phyloP scores from a whole-genome alignment of 2,797 vertebrate genomes.

The Peromyscus aztecus region DNA sequence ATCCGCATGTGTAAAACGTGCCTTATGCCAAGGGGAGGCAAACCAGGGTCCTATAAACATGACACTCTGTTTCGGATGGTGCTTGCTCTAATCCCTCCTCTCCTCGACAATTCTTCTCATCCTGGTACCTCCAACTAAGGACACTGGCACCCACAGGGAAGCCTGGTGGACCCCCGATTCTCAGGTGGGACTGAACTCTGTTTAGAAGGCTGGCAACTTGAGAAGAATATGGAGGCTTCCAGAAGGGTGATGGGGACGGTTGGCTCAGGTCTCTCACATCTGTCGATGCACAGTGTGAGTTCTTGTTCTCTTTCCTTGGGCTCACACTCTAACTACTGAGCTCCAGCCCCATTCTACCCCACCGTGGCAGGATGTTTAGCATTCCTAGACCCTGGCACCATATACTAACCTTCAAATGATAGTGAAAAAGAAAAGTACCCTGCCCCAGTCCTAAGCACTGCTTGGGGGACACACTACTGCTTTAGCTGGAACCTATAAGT shows the following conservation, averaged over 20 bases:
- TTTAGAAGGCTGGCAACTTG: conserved; percentile 39
- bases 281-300: rapidly evolving
- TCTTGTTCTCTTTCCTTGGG: neutral
- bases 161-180: neutral
- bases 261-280: neutral
- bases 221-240: neutral
- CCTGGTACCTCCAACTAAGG: neutral
- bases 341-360: neutral
- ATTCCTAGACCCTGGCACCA: no score
- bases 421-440: neutral
- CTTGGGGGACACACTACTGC: neutral
- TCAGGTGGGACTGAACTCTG: neutral
- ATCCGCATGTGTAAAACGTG: neutral
- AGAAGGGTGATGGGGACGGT: neutral
- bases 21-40: neutral
- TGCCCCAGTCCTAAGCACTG: neutral
- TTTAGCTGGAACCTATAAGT: neutral
- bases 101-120: conserved; percentile 28
- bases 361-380: neutral
- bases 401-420: neutral
- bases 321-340: neutral
- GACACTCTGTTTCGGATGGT: conserved; percentile 19
- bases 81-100: neutral
- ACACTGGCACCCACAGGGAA: neutral
- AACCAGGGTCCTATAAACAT: neutral